Conservation (phyloP, 1,140 invertebrate genomes). For the Aethina tumida region DNA sequence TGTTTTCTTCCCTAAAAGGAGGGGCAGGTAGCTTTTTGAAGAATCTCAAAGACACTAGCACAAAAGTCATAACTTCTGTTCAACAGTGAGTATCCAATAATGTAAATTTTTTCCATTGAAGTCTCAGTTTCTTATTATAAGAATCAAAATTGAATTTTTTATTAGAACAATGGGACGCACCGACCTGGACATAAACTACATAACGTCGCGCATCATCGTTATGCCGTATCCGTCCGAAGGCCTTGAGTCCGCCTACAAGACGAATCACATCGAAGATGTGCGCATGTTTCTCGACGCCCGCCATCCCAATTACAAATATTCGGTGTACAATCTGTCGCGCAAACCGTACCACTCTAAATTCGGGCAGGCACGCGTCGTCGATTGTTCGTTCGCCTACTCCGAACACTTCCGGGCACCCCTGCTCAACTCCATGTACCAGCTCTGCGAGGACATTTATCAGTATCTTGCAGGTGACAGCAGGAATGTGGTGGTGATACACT, state of each 20-base stretch:
- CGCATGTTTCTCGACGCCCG: conserved; percentile 60
- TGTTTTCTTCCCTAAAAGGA: conserved; percentile 74
- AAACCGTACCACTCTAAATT: conserved; percentile 45
- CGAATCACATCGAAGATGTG: conserved; percentile 90
- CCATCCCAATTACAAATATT: conserved; percentile 62
- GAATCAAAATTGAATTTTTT: conserved; percentile 22
- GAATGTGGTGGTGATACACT: conserved; percentile 79
- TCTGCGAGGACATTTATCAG: conserved; percentile 80
- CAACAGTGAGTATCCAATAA: conserved; percentile 63
- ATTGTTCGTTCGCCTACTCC: conserved; percentile 53
- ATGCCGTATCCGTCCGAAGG: conserved; percentile 93
- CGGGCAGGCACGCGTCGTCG: conserved; percentile 47
- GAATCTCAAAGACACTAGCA: conserved; percentile 92
- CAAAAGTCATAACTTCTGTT: conserved; percentile 92
- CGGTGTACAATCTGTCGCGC: conserved; percentile 72
- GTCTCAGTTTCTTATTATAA: not conserved
- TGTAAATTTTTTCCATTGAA: conserved; percentile 3
- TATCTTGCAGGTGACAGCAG: conserved; percentile 73
- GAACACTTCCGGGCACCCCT: conserved; percentile 60
- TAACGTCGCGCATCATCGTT: conserved; percentile 78
- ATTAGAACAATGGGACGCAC: conserved; percentile 73
- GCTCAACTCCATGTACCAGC: conserved; percentile 64
- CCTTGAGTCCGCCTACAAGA: conserved; percentile 84
- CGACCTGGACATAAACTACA: conserved; percentile 83
- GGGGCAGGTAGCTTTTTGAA: conserved; percentile 81